Percentiles rank a stretch among this genome's conserved stretches.
Conservation (phyloP, 2,113 vertebrate genomes). For the Tringa solitaria region DNA sequence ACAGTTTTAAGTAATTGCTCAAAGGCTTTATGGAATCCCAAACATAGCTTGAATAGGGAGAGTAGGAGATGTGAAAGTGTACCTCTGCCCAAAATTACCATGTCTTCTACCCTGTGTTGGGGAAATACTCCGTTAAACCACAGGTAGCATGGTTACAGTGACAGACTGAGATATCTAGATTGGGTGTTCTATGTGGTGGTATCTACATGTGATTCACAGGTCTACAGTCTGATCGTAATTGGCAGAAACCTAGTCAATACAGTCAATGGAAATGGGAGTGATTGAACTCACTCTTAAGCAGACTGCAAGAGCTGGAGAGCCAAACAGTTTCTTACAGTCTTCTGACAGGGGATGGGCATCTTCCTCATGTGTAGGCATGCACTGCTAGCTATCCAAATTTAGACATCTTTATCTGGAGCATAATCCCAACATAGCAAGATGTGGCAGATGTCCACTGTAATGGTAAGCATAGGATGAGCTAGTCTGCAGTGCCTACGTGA, state of each 20-base stretch:
- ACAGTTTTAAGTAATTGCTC: background rate
- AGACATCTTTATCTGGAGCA: background rate
- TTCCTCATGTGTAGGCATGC: background rate
- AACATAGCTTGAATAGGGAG: background rate
- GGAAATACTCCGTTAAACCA: background rate
- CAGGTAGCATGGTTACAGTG: background rate
- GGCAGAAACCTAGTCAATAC: accelerated
- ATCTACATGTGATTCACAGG: background rate
- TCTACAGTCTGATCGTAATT: background rate
- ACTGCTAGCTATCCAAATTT: background rate
- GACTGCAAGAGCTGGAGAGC: background rate
- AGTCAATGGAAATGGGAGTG: background rate
- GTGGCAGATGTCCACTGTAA: background rate
- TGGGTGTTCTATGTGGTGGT: background rate
- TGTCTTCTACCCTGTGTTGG: background rate
- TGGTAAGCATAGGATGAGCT: background rate
- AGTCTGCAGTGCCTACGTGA: background rate
- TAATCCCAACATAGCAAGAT: background rate
- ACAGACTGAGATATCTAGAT: background rate
- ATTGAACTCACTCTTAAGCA: background rate
- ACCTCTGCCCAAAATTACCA: background rate
- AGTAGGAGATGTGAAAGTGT: background rate
- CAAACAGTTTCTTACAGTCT: background rate
- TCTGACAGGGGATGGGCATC: background rate
- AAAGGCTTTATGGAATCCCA: background rate